A percentile compares a stretch with the other conserved stretches of the same genome.
These are phyloP conservation scores for Entomobrya proxima DNA, from an alignment of 2,888 invertebrate species.

Conservation along the genomic window DNA sequence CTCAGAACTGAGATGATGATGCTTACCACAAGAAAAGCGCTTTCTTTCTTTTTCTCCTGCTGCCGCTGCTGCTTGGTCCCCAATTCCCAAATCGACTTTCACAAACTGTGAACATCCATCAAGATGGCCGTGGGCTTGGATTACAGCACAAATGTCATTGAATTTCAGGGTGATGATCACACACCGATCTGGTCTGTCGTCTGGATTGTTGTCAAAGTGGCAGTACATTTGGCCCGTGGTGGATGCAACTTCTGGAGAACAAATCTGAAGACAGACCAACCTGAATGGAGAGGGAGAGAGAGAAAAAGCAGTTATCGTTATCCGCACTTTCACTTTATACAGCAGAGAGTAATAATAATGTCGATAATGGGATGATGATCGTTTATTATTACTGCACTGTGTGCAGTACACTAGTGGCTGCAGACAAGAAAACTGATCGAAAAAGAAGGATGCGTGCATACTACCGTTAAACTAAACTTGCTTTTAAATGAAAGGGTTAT, in stretches of 20 bases:
- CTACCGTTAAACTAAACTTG: no score
- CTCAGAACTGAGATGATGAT: neutral
- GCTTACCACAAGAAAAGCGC: slow-evolving; percentile 45
- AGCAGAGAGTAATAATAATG: no score
- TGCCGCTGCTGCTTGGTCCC: slow-evolving; percentile 19
- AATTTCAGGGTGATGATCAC: slow-evolving; percentile 51
- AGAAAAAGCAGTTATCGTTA: neutral
- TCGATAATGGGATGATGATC: neutral
- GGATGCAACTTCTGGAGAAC: neutral
- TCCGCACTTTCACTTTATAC: neutral
- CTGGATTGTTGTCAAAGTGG: slow-evolving; percentile 43
- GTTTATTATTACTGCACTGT: neutral
- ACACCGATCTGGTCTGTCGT: slow-evolving; percentile 26
- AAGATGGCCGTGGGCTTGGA: slow-evolving; percentile 53
- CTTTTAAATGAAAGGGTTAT: slow-evolving; percentile 2
- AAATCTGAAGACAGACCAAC: slow-evolving; percentile 4
- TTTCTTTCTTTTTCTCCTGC: neutral
- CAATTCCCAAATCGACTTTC: slow-evolving; percentile 60
- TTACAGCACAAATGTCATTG: slow-evolving; percentile 49
- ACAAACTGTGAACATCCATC: slow-evolving; percentile 60
- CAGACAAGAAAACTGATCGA: no score
- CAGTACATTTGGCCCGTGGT: slow-evolving; percentile 7
- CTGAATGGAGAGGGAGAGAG: neutral
- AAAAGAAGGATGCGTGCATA: no score
- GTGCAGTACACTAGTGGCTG: no score